Evolutionary conservation across 1,140 invertebrate genomes (phyloP).

Genomic region (Ceratoteleas bidentatus): DNA sequence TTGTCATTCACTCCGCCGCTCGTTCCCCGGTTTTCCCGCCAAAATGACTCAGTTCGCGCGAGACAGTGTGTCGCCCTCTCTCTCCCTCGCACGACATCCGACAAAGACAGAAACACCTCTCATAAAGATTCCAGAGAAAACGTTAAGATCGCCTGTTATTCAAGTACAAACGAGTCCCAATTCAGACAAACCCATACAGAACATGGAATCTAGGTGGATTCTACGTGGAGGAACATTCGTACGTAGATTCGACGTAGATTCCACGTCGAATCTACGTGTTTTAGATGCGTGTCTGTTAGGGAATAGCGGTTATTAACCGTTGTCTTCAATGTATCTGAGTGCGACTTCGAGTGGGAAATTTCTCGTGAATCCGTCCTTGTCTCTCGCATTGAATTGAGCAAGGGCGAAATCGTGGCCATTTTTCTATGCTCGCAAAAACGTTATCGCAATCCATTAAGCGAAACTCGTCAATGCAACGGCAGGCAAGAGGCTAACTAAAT

Average conservation of each 20-base stretch:
- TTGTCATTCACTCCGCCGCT: conserved; percentile 49
- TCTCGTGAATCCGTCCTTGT: neutral
- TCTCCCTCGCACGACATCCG: neutral
- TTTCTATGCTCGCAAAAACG: neutral
- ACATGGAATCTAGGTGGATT: too few species aligned
- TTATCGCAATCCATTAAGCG: conserved; percentile 8
- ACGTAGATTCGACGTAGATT: too few species aligned
- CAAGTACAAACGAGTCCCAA: too few species aligned
- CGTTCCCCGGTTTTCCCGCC: conserved; percentile 22
- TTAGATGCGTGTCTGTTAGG: too few species aligned
- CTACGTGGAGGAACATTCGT: too few species aligned
- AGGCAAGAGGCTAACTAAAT: conserved; percentile 21
- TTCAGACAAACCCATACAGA: too few species aligned
- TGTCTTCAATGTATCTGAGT: too few species aligned
- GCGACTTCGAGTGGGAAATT: neutral
- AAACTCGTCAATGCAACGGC: neutral
- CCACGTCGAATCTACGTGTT: too few species aligned
- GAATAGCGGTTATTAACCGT: too few species aligned
- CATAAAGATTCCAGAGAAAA: too few species aligned
- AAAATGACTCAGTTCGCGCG: conserved; percentile 44
- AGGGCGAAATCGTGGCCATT: neutral
- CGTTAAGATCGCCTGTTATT: too few species aligned
- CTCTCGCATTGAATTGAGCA: neutral
- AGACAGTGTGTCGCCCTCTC: neutral
- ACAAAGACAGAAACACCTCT: neutral